Percentiles rank a stretch among this genome's conserved stretches.
phyloP scores from a whole-genome alignment of 2,888 invertebrate species.

The Apamea crenata region DNA sequence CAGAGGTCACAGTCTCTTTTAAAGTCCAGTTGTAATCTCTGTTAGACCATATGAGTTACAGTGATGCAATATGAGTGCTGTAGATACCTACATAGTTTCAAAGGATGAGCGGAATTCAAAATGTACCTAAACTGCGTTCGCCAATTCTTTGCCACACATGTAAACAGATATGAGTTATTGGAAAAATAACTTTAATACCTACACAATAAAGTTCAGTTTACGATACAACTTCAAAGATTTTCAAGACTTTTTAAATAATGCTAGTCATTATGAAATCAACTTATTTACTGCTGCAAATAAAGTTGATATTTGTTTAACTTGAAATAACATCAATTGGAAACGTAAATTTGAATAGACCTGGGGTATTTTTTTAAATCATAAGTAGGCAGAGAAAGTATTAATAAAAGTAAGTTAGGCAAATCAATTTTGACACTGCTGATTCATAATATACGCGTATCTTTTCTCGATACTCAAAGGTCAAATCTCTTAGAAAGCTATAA shows the following conservation, averaged over 20 bases:
- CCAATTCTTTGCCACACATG: too few relatives aligned
- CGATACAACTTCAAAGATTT: too few relatives aligned
- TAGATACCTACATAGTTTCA: not conserved
- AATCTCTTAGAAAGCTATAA: slow-evolving; percentile 67
- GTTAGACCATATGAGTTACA: not conserved
- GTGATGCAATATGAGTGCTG: not conserved
- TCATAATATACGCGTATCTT: not conserved
- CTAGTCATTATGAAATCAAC: too few relatives aligned
- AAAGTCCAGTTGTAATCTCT: not conserved
- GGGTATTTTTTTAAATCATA: too few relatives aligned
- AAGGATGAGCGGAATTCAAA: not conserved
- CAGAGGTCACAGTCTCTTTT: not conserved
- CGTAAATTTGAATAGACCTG: too few relatives aligned
- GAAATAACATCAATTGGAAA: too few relatives aligned
- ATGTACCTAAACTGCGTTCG: not conserved
- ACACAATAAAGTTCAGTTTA: too few relatives aligned
- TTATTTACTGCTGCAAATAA: too few relatives aligned
- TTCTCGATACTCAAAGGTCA: slow-evolving; percentile 23
- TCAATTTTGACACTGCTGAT: not conserved
- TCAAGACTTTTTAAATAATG: too few relatives aligned
- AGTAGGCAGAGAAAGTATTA: not conserved
- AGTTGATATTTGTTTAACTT: too few relatives aligned
- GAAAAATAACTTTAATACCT: too few relatives aligned
- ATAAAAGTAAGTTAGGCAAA: not conserved
- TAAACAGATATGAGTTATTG: too few relatives aligned